These are phyloP conservation scores for Pentamera pediparva DNA, from an alignment of 53 echinoderm and acorn worm genomes.

Conservation along the genomic window DNA sequence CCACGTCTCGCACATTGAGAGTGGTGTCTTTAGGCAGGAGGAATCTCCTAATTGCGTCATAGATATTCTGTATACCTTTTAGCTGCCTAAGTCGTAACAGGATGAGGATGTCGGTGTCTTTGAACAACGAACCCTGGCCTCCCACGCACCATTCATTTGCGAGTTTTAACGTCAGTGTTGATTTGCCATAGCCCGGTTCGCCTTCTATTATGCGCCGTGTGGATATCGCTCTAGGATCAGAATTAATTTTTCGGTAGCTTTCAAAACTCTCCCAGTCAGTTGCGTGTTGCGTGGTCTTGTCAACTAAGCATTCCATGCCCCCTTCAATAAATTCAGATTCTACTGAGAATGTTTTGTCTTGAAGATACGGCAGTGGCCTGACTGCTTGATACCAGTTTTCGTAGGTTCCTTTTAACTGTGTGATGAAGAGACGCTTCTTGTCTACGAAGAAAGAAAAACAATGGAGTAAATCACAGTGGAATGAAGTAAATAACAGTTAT, in stretches of 20 bases:
- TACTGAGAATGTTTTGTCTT: neutral
- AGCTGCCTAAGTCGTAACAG: neutral
- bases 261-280: neutral
- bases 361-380: neutral
- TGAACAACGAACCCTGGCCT: neutral
- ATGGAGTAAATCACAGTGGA: no score
- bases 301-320: neutral
- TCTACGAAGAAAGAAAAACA: no score
- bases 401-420: conserved; percentile 10
- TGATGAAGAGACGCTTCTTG: neutral
- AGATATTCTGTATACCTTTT: neutral
- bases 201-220: neutral
- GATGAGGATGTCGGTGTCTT: conserved; percentile 1
- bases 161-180: neutral
- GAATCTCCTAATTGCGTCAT: conserved; percentile 7
- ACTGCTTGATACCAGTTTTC: neutral
- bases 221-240: neutral
- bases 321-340: neutral
- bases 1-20: neutral
- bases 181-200: neutral
- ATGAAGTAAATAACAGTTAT: no score
- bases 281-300: neutral
- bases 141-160: conserved; percentile 1
- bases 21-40: neutral
- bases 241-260: neutral